Conservation (phyloP, 2,888 invertebrate species). For the Heliothis peltigera region DNA sequence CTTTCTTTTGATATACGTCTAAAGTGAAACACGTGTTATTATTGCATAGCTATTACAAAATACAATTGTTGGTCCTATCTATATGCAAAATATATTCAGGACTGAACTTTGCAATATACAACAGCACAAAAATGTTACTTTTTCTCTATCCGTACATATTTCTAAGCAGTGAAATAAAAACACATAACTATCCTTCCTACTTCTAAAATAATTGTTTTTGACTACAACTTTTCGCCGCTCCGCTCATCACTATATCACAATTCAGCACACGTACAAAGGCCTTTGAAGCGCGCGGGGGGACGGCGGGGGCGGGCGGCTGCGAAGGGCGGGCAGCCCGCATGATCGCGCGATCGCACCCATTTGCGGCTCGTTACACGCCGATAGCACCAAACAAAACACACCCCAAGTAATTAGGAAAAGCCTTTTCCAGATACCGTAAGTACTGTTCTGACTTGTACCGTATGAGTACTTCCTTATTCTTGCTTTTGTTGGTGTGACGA, state of each 20-base stretch:
- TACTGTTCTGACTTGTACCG: conserved; percentile 76
- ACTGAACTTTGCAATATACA: too few species aligned
- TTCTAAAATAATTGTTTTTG: too few species aligned
- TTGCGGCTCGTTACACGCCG: conserved; percentile 89
- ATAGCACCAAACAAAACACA: conserved; percentile 90
- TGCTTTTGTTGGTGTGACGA: conserved; percentile 35
- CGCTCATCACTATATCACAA: conserved; percentile 56
- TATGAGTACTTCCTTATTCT: conserved; percentile 20
- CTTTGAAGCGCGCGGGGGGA: conserved; percentile 80
- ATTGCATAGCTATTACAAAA: too few species aligned
- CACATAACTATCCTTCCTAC: too few species aligned
- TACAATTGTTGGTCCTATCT: too few species aligned
- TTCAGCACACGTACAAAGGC: conserved; percentile 84
- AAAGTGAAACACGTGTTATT: not conserved
- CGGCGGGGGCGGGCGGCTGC: conserved; percentile 64
- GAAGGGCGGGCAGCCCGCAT: conserved; percentile 86
- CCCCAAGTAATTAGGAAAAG: conserved; percentile 89
- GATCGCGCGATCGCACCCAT: conserved; percentile 89
- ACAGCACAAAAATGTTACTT: too few species aligned
- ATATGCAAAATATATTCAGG: too few species aligned
- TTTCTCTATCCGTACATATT: too few species aligned
- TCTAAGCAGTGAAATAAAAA: too few species aligned
- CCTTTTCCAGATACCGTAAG: conserved; percentile 89
- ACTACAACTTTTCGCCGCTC: too few species aligned
- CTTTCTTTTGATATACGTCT: too few species aligned